Base-by-base conservation (phyloP, 2,113 vertebrate species). In the Capreolus pygargus region DNA sequence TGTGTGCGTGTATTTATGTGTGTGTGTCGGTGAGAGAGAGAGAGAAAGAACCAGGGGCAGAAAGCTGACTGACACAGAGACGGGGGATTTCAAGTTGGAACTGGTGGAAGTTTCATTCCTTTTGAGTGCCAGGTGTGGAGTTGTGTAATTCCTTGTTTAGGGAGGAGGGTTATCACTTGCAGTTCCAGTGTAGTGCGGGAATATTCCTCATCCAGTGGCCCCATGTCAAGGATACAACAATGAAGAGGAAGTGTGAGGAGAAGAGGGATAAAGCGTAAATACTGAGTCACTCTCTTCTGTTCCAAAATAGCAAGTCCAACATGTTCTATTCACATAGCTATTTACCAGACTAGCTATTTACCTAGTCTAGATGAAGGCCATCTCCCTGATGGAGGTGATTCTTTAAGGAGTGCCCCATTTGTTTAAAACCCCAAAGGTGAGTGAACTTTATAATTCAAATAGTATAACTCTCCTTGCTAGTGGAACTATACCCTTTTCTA, bases 371-470 rank as follows among this genome's bases (percentile, higher is more conserved):
- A 74, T 30, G n/a, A 61, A 94, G 27, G 5, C 11, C 12, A 36
- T 64, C 15, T 93, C 43, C 30, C 7, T 27, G 78, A 79, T 28
- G 7, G 57, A 7, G 21, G 14, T 14, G 17, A 19, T 6, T 36
- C 10, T 52, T 86, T 17, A 76, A 54, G 21, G 36, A 30, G 3
- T 61, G 6, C 1, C 2, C 52, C 33, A 0, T 83, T 78, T 45
- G 28, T 36, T 91, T 92, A 58, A 88, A 85, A 97, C 1, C 50
- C 33, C 13, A 43, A 90, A 90, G 19, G 7, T 21, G 17, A 94
- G 7, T 30, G 23, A 82, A 85, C 11, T 81, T 52, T 33, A 33
- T 33, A 81, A 39, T 57, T 88, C 9, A 43, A 36, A 52, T 6
- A 39, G 1, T 70, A 60, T 14, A 52, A 0, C 8, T 28, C n/a